Base-by-base conservation (phyloP, 2,797 vertebrate species). In the Rhinichthys osculus region DNA sequence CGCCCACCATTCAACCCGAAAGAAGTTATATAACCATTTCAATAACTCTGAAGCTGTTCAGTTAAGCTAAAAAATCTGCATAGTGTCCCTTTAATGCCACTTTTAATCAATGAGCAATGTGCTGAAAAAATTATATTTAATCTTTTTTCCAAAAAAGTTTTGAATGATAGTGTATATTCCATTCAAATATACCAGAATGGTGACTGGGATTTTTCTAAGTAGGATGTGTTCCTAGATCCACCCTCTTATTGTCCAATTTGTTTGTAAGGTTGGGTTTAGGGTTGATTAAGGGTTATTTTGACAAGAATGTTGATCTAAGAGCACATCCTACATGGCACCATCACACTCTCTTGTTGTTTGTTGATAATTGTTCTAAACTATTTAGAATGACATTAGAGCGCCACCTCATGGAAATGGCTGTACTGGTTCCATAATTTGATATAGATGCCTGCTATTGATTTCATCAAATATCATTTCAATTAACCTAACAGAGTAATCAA, bases 361-460 rank as follows among this genome's bases (percentile, higher is more conserved):
- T 44, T 44, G n/a, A 38, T 38, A 17, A 33, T 33, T 35, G 21
- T 47, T 50, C 11, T 83, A 23, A 5, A 52, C 5, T 30, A 33
- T 84, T 44, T 69, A 71, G 13, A 33, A 82, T 89, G 66, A 89
- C 91, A 89, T 64, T 88, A 85, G 0, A 87, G 82, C 83, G 90
- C 91, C 93, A 92, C 87, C 93, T 91, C 88, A 92, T 94, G 94
- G 92, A 88, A 85, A 89, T 83, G 82, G 7, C 38, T 79, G 23
- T 33, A n/a, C 7, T 50, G 42, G 4, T 35, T 52, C 0, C 38
- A 40, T 59, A 16, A 70, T 23, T 54, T 44, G 8, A 23, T 67
- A 40, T 9, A 77, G 44, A 67, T 66, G 27, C 5, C 40, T 11
- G 16, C 3, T 19, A 17, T 57, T 78, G 16, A 54, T 17, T 78